Base-by-base conservation (phyloP, 2,113 vertebrate species). In the Pteropus alecto region DNA sequence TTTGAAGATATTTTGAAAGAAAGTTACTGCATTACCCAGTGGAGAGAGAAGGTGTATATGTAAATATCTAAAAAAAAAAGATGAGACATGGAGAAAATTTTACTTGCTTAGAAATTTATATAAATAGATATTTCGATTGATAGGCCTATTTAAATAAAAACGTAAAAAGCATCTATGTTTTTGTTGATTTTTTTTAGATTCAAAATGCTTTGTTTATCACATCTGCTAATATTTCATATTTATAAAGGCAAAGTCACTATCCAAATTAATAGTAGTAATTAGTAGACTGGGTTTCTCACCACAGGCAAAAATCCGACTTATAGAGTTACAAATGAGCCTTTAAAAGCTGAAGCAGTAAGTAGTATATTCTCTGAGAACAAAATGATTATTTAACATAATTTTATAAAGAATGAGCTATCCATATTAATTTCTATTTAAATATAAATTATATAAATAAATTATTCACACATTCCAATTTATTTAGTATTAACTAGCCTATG, bases 341-440 rank as follows among this genome's bases (percentile, higher is more conserved):
- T 89, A 95, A 94, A 78, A 33, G 63, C 68, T 87, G 93, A 76
- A 97, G 38, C 96, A 97, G 93, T 87, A 96, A 86, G 95, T 93
- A 96, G 91, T 94, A 74, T 86, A 92, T 67, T 95, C 56, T 94
- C 82, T 76, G 46, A 94, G 78, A 96, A 97, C 63, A 95, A 94
- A 97, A 97, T 94, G 96, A 98, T 97, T 98, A 96, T 96, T 98
- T 96, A 98, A 96, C 63, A 95, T 88, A 86, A 91, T 89, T 94
- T 92, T 91, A 94, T 94, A 81, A 93, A 90, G 71, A 94, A 97
- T 93, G 51, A 93, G 70, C 60, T 33, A 88, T 63, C 58, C 71
- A 89, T 84, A 84, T 88, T 94, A 95, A 97, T 93, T 90, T 21
- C 56, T 71, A 86, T 51, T 95, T 78, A 90, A 86, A 68, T 61